These are phyloP conservation scores for Yponomeuta malinellus DNA, from an alignment of 2,888 invertebrate genomes.

Conservation along the genomic window DNA sequence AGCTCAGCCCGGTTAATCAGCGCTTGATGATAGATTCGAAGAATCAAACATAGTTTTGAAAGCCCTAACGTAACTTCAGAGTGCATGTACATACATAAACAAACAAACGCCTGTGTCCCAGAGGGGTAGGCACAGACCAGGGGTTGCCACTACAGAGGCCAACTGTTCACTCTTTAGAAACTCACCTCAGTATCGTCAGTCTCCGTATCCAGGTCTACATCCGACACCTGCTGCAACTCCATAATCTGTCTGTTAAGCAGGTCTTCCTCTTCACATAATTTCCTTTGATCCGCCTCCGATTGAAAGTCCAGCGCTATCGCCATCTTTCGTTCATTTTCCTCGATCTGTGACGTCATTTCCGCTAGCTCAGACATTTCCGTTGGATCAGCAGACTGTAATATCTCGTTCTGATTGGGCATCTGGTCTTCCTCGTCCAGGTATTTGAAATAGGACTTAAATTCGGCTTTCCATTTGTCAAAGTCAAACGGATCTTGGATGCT, in stretches of 20 bases:
- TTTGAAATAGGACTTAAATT: constrained; percentile 60
- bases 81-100: too few relatives aligned
- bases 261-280: constrained; percentile 86
- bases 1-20: too few relatives aligned
- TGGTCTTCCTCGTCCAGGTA: constrained; percentile 65
- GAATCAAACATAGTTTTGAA: too few relatives aligned
- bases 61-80: too few relatives aligned
- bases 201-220: constrained; percentile 86
- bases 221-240: constrained; percentile 82
- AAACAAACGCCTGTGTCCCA: too few relatives aligned
- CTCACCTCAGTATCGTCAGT: constrained; percentile 84
- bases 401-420: constrained; percentile 51
- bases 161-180: not conserved
- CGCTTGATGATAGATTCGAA: too few relatives aligned
- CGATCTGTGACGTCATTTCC: constrained; percentile 69
- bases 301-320: constrained; percentile 78
- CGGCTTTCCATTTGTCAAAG: constrained; percentile 65
- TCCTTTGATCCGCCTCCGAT: constrained; percentile 83
- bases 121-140: too few relatives aligned
- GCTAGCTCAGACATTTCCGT: constrained; percentile 70
- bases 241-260: constrained; percentile 84
- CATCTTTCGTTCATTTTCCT: constrained; percentile 73
- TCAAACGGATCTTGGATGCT: constrained; percentile 60
- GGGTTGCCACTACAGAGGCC: too few relatives aligned
- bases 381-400: constrained; percentile 59